Percentiles rank a stretch among this genome's conserved stretches.
These are phyloP conservation scores for Turnix velox DNA, from an alignment of 2,113 vertebrate species.

Conservation along the genomic window DNA sequence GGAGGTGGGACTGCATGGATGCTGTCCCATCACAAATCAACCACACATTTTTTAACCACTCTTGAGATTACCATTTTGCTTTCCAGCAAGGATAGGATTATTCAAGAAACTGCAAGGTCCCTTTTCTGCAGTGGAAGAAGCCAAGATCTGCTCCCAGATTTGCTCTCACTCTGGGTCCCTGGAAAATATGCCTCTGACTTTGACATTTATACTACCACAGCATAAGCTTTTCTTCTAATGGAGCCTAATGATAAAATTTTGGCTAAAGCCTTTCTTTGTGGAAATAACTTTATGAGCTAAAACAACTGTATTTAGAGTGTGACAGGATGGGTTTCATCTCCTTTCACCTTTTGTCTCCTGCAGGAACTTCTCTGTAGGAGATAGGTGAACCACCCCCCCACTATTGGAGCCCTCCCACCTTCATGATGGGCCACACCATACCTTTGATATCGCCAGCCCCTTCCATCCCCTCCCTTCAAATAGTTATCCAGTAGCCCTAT, in stretches of 20 bases:
- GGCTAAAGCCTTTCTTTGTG: not conserved
- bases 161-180: not conserved
- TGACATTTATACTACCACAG: not conserved
- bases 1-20: not conserved
- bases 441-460: not conserved
- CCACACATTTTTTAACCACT: not conserved
- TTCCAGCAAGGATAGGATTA: not conserved
- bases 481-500: not conserved
- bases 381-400: not conserved
- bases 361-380: not conserved
- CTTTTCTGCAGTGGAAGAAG: not conserved
- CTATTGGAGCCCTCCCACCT: not conserved
- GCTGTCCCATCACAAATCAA: not conserved
- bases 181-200: not conserved
- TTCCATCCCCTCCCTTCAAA: not conserved
- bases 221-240: not conserved
- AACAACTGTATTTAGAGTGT: not conserved
- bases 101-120: not conserved
- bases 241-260: not conserved
- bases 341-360: not conserved
- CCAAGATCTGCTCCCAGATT: not conserved
- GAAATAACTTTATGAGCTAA: not conserved
- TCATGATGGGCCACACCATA: rapidly evolving
- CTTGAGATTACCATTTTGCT: not conserved
- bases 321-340: not conserved